Conservation (phyloP, 1,140 invertebrate genomes). For the Pseudobourletiella spinata region DNA sequence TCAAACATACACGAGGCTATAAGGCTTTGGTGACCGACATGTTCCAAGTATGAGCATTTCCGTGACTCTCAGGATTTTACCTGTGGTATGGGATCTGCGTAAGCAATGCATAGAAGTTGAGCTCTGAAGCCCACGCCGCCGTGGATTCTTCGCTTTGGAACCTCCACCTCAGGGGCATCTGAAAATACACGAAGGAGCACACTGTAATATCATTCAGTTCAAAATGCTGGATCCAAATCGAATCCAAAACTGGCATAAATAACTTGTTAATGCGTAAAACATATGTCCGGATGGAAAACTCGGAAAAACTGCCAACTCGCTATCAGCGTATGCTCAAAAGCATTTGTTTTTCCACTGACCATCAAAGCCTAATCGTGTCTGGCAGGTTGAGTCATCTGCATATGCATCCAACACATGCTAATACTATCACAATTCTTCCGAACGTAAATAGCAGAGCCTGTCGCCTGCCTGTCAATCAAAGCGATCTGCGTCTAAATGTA, state of each 20-base stretch:
- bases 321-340: too few relatives aligned
- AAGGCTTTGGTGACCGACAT: not conserved
- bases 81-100: constrained; percentile 60
- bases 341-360: too few relatives aligned
- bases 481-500: too few relatives aligned
- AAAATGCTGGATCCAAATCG: not conserved
- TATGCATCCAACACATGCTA: too few relatives aligned
- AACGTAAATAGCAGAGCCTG: too few relatives aligned
- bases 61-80: constrained; percentile 42
- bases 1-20: not conserved
- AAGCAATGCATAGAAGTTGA: constrained; percentile 60
- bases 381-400: too few relatives aligned
- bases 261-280: not conserved
- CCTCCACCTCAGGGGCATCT: constrained; percentile 59
- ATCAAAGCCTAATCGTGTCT: too few relatives aligned
- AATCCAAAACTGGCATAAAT: not conserved
- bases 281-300: too few relatives aligned
- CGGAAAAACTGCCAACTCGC: too few relatives aligned
- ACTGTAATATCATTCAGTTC: not conserved
- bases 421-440: too few relatives aligned
- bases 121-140: constrained; percentile 62
- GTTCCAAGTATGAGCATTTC: not conserved
- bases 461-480: too few relatives aligned
- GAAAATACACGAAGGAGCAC: constrained; percentile 3
- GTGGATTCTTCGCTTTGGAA: constrained; percentile 61